Evolutionary conservation across 1,140 invertebrate genomes (phyloP), one percentile per base, ranked within the genome.

Genomic region (Tribolium castaneum): DNA sequence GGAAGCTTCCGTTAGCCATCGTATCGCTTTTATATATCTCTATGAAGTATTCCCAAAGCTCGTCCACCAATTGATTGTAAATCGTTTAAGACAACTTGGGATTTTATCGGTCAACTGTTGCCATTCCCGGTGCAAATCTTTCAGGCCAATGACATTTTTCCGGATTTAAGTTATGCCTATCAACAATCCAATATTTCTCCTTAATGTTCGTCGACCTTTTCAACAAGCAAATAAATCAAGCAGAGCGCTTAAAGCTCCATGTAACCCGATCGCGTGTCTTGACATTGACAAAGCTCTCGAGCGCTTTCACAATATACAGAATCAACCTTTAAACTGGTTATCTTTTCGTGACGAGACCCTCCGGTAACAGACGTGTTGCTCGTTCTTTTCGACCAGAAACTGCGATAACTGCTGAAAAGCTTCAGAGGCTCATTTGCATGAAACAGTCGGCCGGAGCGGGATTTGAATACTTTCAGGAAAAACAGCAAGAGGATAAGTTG

Each of bases 211-310:
- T 66, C 59, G 59, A 66, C 59, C 59, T 66, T 66, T 66, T 66
- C 59, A 14, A 66, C 10, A 34, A 66, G n/a, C 30, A 66, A 66
- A 66, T 66, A 66, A 66, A 66, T 66, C 59, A 66, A 66, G 30
- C 59, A 35, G 19, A 7, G 51, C 25, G 59, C 59, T 66, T 66
- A 66, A 66, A 66, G 59, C 59, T 59, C 19, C 59, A 35, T 66
- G 59, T 66, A 66, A 66, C 59, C 59, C 34, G 59, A 66, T 66
- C 59, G 59, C 59, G 59, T 66, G 54, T 25, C 54, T n/a, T 59
- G 59, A 66, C 59, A 14, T 14, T 66, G 59, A 66, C 59, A 66
- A 66, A 66, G 59, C 59, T 66, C 59, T 66, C 59, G 59, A 35
- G 10, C 30, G 59, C 59, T 66, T 25, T 25, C 59, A 35, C 59